A percentile compares a stretch with the other conserved stretches of the same genome.
Conservation (phyloP, 2,797 vertebrate species). For the Babyrousa celebensis region DNA sequence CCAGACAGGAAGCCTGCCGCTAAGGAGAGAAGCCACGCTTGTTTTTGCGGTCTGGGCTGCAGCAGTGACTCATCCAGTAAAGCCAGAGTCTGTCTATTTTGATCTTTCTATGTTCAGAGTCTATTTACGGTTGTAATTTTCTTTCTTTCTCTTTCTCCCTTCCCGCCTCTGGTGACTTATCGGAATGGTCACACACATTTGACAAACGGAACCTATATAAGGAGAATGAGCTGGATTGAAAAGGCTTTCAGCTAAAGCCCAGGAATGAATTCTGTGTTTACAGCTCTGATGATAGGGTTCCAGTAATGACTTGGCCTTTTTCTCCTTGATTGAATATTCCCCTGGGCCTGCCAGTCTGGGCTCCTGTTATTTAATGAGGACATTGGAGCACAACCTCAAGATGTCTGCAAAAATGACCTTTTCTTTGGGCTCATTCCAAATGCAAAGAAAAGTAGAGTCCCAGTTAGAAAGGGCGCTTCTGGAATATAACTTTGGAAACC, state of each 20-base stretch:
- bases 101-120: conserved; percentile 80
- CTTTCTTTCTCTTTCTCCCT: conserved; percentile 42
- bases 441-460: conserved; percentile 71
- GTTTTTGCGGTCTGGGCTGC: conserved; percentile 77
- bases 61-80: conserved; percentile 79
- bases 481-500: conserved; percentile 72
- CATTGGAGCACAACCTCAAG: conserved; percentile 81
- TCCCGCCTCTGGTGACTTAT: conserved; percentile 45
- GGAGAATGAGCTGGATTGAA: background rate
- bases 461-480: conserved; percentile 75
- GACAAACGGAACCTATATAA: conserved; percentile 63
- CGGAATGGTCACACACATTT: conserved; percentile 68
- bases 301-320: conserved; percentile 83
- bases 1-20: conserved; percentile 69
- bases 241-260: conserved; percentile 33
- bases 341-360: conserved; percentile 83
- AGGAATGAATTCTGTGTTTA: conserved; percentile 74
- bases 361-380: conserved; percentile 86
- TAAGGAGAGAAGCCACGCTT: conserved; percentile 55
- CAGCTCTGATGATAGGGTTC: conserved; percentile 80
- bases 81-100: conserved; percentile 84
- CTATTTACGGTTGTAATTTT: conserved; percentile 79
- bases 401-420: conserved; percentile 87
- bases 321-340: conserved; percentile 85
- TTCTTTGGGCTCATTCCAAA: conserved; percentile 82